These are phyloP conservation scores for Drosophila sechellia DNA, from an alignment of 1,140 invertebrate genomes.

Conservation along the genomic window DNA sequence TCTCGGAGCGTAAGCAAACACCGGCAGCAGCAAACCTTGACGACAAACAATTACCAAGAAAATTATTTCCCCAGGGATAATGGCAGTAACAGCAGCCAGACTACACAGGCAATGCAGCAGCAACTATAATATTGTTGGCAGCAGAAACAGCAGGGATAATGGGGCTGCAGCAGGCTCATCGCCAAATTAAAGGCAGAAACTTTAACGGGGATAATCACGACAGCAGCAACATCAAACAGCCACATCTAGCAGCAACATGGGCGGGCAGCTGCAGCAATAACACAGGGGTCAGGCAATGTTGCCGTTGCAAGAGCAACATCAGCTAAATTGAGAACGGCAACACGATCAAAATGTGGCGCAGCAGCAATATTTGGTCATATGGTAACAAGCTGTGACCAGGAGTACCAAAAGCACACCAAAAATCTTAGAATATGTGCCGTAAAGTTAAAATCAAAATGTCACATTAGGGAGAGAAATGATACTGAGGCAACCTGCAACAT, in stretches of 20 bases:
- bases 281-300: background rate
- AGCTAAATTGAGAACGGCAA: background rate
- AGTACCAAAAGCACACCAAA: no score
- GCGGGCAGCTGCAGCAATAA: background rate
- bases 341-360: background rate
- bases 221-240: background rate
- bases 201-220: constrained; percentile 4
- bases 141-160: constrained; percentile 28
- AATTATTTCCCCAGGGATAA: constrained; percentile 39
- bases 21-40: constrained; percentile 40
- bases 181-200: constrained; percentile 7
- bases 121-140: constrained; percentile 26
- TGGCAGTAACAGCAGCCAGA: constrained; percentile 3
- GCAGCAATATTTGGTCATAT: background rate
- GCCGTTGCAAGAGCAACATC: background rate
- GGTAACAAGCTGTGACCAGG: background rate
- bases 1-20: constrained; percentile 32
- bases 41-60: constrained; percentile 52
- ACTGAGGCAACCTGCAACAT: background rate
- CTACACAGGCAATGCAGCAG: constrained; percentile 21
- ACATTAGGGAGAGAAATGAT: background rate
- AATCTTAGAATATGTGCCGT: no score
- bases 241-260: background rate
- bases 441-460: no score
- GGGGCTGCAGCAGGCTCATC: background rate